phyloP scores from a whole-genome alignment of 2,888 invertebrate genomes.

The Acanthoscelides obtectus region DNA sequence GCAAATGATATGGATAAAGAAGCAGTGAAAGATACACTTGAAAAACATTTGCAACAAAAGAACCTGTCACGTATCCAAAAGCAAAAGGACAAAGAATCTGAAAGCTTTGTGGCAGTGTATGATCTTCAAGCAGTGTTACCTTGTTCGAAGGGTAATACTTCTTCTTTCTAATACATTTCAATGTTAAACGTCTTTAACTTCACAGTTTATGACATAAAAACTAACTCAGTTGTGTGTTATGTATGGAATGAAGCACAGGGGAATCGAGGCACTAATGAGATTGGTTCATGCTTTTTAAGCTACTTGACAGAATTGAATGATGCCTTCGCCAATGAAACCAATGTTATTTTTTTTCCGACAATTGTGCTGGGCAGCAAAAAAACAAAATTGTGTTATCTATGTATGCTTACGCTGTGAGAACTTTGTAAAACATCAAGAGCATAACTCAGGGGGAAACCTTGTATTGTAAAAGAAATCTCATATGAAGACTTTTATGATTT shows the following conservation, averaged over 20 bases:
- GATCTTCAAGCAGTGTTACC: constrained; percentile 27
- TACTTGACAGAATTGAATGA: constrained; percentile 6
- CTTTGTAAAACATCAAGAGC: too few species aligned
- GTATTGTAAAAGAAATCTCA: too few species aligned
- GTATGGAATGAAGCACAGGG: constrained; percentile 32
- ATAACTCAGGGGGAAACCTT: too few species aligned
- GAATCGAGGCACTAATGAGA: constrained; percentile 31
- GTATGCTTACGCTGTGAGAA: too few species aligned
- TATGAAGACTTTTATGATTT: too few species aligned
- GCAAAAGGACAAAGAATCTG: neutral
- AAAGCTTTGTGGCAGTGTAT: constrained; percentile 6
- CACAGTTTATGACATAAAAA: constrained; percentile 26
- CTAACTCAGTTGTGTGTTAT: constrained; percentile 27
- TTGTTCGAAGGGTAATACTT: constrained; percentile 21
- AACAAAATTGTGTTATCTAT: too few species aligned
- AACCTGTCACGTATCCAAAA: constrained; percentile 3
- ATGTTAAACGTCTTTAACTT: constrained; percentile 33
- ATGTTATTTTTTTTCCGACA: too few species aligned
- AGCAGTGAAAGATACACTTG: too few species aligned
- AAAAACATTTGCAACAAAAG: too few species aligned
- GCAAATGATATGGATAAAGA: too few species aligned
- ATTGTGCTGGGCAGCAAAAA: too few species aligned
- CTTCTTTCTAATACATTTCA: constrained; percentile 26
- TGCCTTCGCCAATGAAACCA: too few species aligned
- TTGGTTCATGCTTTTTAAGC: constrained; percentile 17